phyloP scores from a whole-genome alignment of 2,113 vertebrate species.

The Malurus melanocephalus region DNA sequence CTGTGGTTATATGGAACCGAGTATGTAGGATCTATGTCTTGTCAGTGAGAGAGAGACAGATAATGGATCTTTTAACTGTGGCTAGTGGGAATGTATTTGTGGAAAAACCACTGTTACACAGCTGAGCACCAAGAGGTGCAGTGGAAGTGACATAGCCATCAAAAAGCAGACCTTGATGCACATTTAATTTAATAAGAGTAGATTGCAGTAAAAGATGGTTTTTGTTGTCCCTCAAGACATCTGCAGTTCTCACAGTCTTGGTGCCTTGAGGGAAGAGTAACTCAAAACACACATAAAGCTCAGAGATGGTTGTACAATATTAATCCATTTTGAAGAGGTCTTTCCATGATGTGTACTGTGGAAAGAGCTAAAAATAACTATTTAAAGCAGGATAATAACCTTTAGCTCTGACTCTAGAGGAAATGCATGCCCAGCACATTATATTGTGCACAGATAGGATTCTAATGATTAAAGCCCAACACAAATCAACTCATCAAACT shows the following conservation, averaged over 20 bases:
- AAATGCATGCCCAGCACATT: neutral
- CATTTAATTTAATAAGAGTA: neutral
- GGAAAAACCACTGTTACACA: neutral
- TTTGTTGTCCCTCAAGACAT: neutral
- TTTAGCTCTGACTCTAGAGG: neutral
- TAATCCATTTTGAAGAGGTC: neutral
- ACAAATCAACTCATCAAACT: neutral
- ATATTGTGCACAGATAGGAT: neutral
- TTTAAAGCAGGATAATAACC: neutral
- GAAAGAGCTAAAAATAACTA: neutral
- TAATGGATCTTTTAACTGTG: neutral
- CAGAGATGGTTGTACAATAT: neutral
- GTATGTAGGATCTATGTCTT: neutral
- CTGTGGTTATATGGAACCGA: neutral
- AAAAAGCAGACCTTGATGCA: neutral
- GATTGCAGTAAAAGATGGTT: neutral
- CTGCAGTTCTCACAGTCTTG: neutral
- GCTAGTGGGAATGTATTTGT: neutral
- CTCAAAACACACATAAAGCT: neutral
- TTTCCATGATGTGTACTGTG: neutral
- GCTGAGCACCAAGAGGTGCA: neutral
- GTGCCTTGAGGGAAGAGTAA: neutral
- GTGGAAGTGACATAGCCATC: neutral
- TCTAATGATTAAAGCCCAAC: neutral
- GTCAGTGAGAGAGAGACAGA: neutral